Conservation (phyloP, 2,888 invertebrate species). For the Heliconius cydno region DNA sequence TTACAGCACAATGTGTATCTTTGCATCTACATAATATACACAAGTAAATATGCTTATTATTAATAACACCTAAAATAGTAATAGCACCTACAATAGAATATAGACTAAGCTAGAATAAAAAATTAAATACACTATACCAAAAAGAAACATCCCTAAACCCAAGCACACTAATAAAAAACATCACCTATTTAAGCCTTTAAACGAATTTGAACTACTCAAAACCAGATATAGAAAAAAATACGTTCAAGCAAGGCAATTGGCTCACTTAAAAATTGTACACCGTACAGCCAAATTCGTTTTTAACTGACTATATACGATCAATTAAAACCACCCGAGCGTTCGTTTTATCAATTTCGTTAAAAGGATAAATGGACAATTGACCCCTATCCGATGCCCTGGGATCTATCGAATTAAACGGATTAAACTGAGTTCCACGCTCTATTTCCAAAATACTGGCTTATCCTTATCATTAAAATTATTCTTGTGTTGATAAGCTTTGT, state of each 20-base stretch:
- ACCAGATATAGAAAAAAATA: slow-evolving; percentile 26
- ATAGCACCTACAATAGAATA: too few relatives aligned
- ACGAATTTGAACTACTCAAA: neutral
- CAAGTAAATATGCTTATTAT: too few relatives aligned
- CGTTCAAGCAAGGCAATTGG: slow-evolving; percentile 24
- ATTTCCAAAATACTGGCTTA: slow-evolving; percentile 48
- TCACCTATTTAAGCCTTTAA: neutral
- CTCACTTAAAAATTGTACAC: slow-evolving; percentile 33
- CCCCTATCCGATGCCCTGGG: slow-evolving; percentile 77
- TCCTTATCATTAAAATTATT: slow-evolving; percentile 32
- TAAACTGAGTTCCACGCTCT: slow-evolving; percentile 71
- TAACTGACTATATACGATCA: slow-evolving; percentile 74
- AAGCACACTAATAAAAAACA: neutral
- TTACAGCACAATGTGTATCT: neutral
- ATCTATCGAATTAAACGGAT: slow-evolving; percentile 78
- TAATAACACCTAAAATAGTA: too few relatives aligned
- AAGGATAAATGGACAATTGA: slow-evolving; percentile 84
- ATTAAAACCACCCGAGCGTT: slow-evolving; percentile 79
- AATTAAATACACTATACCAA: neutral
- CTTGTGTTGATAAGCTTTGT: slow-evolving; percentile 2
- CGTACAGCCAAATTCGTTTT: slow-evolving; percentile 67
- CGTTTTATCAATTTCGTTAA: slow-evolving; percentile 83
- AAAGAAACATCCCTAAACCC: neutral
- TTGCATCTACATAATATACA: too few relatives aligned
- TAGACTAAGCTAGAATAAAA: neutral